Conservation (phyloP, 2,113 vertebrate genomes). For the Lethenteron reissneri region DNA sequence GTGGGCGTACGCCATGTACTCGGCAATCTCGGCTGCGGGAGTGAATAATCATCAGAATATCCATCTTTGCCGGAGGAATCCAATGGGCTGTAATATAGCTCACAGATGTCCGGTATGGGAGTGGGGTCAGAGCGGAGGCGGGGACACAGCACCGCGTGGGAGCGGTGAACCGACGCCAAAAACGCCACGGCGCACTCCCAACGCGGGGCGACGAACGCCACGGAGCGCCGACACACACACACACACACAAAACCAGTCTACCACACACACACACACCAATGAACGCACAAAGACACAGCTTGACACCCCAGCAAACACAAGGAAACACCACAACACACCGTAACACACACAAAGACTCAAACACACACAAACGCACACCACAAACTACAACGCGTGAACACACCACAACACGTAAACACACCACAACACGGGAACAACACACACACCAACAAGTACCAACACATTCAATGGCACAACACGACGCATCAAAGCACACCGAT, state of each 20-base stretch:
- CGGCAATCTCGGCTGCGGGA: constrained; percentile 44
- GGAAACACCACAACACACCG: too few species aligned
- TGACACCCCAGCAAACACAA: too few species aligned
- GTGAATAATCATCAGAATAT: constrained; percentile 11
- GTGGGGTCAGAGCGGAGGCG: not conserved
- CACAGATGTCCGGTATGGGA: not conserved
- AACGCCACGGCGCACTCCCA: too few species aligned
- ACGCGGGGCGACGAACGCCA: too few species aligned
- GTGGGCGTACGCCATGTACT: constrained; percentile 56
- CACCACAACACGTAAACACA: too few species aligned
- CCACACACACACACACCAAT: not conserved
- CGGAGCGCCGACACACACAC: too few species aligned
- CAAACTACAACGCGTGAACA: too few species aligned
- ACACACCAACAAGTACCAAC: constrained; percentile 8
- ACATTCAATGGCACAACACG: constrained; percentile 7
- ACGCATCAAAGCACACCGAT: constrained; percentile 6
- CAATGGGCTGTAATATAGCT: not conserved
- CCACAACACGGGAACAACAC: not conserved
- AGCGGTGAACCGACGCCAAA: not conserved
- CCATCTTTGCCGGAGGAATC: not conserved
- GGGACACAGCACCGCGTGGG: not conserved
- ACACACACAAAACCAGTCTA: too few species aligned
- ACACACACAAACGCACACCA: not conserved
- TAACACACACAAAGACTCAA: not conserved
- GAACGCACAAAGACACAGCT: not conserved